phyloP scores from a whole-genome alignment of 2,888 invertebrate genomes.

The Thecocarcelia acutangulata region DNA sequence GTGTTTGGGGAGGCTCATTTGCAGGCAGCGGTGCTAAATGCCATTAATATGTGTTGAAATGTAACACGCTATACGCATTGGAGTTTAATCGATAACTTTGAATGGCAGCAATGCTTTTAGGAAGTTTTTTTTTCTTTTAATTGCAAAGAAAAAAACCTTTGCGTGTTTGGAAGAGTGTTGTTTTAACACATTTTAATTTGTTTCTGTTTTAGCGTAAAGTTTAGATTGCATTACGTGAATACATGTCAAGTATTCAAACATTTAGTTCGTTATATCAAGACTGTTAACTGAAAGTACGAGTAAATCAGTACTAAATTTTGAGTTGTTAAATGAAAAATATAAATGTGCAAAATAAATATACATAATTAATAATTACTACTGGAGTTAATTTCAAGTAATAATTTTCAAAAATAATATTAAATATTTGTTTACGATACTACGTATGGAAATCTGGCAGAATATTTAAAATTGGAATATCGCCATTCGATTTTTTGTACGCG shows the following conservation, averaged over 20 bases:
- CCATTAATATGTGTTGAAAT: slow-evolving; percentile 75
- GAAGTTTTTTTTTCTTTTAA: slow-evolving; percentile 67
- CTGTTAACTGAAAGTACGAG: slow-evolving; percentile 66
- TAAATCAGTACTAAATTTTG: slow-evolving; percentile 61
- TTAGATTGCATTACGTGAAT: slow-evolving; percentile 86
- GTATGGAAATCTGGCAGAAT: too few relatives aligned
- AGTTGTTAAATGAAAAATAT: neutral
- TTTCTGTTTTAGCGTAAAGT: slow-evolving; percentile 81
- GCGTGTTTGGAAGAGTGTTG: slow-evolving; percentile 48
- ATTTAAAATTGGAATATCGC: too few relatives aligned
- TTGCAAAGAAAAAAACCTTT: neutral
- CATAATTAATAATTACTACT: too few relatives aligned
- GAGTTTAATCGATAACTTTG: slow-evolving; percentile 78
- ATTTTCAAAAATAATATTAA: too few relatives aligned
- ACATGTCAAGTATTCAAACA: slow-evolving; percentile 84
- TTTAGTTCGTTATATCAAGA: slow-evolving; percentile 81
- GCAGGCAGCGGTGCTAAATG: slow-evolving; percentile 73
- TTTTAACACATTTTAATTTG: slow-evolving; percentile 56
- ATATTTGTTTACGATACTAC: too few relatives aligned
- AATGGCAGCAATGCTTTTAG: slow-evolving; percentile 77
- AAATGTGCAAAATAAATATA: too few relatives aligned
- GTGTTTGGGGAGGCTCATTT: slow-evolving; percentile 73
- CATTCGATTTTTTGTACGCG: too few relatives aligned
- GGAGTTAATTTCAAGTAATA: too few relatives aligned
- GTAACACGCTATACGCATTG: slow-evolving; percentile 75